Evolutionary conservation across 1,140 invertebrate genomes (phyloP).

Genomic region (Octopus sinensis): DNA sequence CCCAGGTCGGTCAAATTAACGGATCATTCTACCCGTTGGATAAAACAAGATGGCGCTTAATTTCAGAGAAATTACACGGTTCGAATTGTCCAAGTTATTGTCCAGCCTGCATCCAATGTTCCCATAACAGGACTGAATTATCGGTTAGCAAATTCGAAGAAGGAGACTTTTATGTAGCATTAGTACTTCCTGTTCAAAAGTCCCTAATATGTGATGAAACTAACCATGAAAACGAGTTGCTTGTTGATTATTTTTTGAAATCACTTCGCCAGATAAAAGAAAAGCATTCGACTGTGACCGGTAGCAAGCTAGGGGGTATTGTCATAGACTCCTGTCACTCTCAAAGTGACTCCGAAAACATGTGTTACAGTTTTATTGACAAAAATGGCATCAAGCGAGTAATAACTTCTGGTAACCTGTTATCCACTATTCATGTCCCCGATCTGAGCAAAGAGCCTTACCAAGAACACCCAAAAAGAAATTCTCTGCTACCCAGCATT

Average conservation of each 20-base stretch:
- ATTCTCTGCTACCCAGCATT: neutral
- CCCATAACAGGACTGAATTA: neutral
- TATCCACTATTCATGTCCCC: neutral
- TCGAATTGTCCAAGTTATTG: neutral
- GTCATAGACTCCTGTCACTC: neutral
- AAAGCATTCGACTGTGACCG: neutral
- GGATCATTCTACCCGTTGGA: neutral
- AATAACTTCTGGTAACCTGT: neutral
- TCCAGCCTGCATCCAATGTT: neutral
- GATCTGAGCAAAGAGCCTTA: neutral
- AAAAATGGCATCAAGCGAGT: neutral
- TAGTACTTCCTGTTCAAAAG: neutral
- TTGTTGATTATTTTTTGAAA: neutral
- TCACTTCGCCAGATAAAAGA: neutral
- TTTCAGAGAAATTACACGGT: neutral
- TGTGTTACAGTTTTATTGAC: neutral
- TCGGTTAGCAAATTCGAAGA: neutral
- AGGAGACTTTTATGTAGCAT: neutral
- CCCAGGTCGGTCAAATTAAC: neutral
- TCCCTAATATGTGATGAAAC: neutral
- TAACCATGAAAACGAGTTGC: neutral
- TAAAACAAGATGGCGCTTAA: constrained; percentile 1
- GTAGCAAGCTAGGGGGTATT: neutral
- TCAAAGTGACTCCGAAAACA: neutral
- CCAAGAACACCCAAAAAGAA: neutral